A percentile compares a stretch with the other conserved stretches of the same genome.
phyloP scores from a whole-genome alignment of 2,888 invertebrate genomes.

The Dorcus parallelipipedus region DNA sequence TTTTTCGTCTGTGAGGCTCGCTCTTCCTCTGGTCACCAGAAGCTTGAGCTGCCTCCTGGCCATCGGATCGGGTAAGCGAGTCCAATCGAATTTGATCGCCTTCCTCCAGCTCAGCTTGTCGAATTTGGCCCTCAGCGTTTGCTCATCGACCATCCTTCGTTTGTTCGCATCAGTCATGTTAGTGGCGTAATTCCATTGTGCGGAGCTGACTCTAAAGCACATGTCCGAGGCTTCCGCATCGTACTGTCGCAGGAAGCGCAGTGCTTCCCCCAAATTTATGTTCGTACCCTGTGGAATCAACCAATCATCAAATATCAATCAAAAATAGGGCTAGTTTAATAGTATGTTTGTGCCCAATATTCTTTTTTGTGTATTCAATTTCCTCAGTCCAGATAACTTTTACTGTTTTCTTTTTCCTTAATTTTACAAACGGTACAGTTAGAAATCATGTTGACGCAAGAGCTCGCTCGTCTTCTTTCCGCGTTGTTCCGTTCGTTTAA shows the following conservation, averaged over 20 bases:
- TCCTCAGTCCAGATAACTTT: no score
- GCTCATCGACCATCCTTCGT: constrained; percentile 67
- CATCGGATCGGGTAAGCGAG: constrained; percentile 63
- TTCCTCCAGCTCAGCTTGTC: constrained; percentile 73
- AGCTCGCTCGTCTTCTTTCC: not conserved
- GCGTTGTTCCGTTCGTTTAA: constrained; percentile 21
- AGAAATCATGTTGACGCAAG: not conserved
- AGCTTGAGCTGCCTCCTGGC: constrained; percentile 67
- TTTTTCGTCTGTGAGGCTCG: constrained; percentile 71
- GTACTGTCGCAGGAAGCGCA: constrained; percentile 69
- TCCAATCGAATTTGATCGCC: constrained; percentile 67
- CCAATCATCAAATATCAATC: no score
- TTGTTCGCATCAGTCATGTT: constrained; percentile 72
- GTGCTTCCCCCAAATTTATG: constrained; percentile 63
- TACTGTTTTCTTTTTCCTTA: no score
- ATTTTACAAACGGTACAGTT: not conserved
- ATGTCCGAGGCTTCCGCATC: constrained; percentile 69
- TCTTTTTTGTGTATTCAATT: no score
- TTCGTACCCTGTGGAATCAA: constrained; percentile 56
- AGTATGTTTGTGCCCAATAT: no score
- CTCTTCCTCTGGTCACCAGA: constrained; percentile 67
- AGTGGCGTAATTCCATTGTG: constrained; percentile 74
- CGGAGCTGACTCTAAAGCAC: constrained; percentile 68
- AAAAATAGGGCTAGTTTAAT: no score
- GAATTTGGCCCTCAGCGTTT: constrained; percentile 68